Evolutionary conservation across 2,113 vertebrate genomes (phyloP).

Genomic region (Tragelaphus buxtoni): DNA sequence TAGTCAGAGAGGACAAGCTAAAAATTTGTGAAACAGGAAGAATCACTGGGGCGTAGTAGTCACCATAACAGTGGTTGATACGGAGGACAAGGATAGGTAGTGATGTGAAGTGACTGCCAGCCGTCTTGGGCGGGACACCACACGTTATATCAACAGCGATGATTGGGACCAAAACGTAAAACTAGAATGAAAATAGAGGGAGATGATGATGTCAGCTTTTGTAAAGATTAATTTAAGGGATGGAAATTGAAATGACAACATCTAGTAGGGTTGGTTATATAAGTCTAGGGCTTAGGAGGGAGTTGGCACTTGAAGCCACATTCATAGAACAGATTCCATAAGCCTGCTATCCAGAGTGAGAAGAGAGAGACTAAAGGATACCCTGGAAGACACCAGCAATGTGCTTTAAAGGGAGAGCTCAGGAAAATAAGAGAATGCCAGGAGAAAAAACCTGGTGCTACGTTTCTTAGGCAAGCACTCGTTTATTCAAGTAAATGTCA

Average conservation of each 20-base stretch:
- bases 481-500: neutral
- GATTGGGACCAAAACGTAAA: neutral
- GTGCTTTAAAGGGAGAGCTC: neutral
- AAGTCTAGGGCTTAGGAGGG: neutral
- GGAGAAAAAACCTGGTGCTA: neutral
- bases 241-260: neutral
- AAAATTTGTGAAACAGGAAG: neutral
- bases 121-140: neutral
- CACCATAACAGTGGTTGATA: neutral
- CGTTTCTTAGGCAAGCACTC: neutral
- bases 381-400: neutral
- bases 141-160: neutral
- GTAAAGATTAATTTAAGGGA: neutral
- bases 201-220: neutral
- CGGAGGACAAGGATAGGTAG: neutral
- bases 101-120: neutral
- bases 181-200: neutral
- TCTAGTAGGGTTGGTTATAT: neutral
- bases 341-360: neutral
- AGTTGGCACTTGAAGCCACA: neutral
- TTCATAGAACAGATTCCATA: neutral
- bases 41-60: neutral
- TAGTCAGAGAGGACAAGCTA: neutral
- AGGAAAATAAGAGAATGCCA: neutral
- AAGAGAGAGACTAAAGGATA: neutral